Conservation (phyloP, 2,113 vertebrate genomes). For the Sinocyclocheilus rhinocerous region DNA sequence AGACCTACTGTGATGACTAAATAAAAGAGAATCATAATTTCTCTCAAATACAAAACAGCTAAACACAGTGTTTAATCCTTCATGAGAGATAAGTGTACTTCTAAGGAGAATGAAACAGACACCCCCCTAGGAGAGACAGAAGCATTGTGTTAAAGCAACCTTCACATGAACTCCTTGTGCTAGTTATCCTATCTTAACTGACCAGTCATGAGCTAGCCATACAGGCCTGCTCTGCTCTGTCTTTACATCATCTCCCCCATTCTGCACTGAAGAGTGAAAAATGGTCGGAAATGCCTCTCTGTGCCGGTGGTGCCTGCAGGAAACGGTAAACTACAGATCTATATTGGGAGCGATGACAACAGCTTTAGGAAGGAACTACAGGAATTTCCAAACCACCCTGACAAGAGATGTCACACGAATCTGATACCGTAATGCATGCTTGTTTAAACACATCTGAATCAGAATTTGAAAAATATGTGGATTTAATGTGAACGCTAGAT, state of each 20-base stretch:
- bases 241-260: conserved; percentile 31
- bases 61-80: conserved; percentile 5
- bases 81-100: too few relatives aligned
- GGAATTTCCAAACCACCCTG: conserved; percentile 69
- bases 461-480: background rate
- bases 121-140: too few relatives aligned
- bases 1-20: background rate
- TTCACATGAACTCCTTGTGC: background rate
- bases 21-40: background rate
- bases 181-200: background rate
- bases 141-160: background rate
- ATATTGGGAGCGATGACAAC: conserved; percentile 76
- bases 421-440: background rate
- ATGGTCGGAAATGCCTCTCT: conserved; percentile 73
- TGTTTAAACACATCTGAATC: background rate
- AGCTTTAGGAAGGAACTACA: conserved; percentile 71
- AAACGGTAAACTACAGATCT: conserved; percentile 72
- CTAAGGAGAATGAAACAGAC: background rate
- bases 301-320: conserved; percentile 68
- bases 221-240: background rate
- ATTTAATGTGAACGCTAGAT: background rate
- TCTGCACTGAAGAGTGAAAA: conserved; percentile 55
- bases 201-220: background rate
- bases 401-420: conserved; percentile 38
- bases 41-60: background rate